A percentile compares a stretch with the other conserved stretches of the same genome.
phyloP scores from a whole-genome alignment of 2,888 invertebrate genomes.

The Agrypnus murinus region DNA sequence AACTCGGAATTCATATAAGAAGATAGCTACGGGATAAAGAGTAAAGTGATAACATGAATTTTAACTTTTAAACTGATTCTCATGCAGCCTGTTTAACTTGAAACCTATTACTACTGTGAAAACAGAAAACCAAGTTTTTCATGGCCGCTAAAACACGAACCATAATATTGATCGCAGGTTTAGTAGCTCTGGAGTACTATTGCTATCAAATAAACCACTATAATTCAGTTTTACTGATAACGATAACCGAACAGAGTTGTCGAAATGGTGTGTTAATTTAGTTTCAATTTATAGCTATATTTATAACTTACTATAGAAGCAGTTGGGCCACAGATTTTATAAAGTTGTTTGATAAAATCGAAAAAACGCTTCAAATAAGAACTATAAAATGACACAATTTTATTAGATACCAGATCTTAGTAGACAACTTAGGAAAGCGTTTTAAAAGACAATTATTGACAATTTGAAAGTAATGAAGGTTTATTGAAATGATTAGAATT shows the following conservation, averaged over 20 bases:
- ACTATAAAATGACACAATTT: too few relatives aligned
- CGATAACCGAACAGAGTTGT: conserved; percentile 26
- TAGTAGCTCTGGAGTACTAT: conserved; percentile 17
- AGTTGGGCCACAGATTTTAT: too few relatives aligned
- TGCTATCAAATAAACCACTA: conserved; percentile 28
- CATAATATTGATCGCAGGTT: conserved; percentile 21
- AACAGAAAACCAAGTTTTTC: conserved; percentile 31
- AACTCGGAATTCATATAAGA: conserved; percentile 3
- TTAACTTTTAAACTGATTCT: conserved; percentile 18
- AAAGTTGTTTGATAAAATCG: too few relatives aligned
- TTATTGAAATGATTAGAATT: too few relatives aligned
- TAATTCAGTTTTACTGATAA: conserved; percentile 28
- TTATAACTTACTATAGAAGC: too few relatives aligned
- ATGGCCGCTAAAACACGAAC: conserved; percentile 22
- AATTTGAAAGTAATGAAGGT: too few relatives aligned
- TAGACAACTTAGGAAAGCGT: too few relatives aligned
- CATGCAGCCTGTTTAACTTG: conserved; percentile 29
- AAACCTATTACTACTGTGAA: conserved; percentile 20
- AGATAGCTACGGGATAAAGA: background rate
- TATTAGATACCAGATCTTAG: too few relatives aligned
- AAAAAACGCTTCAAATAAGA: too few relatives aligned
- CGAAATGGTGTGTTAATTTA: conserved; percentile 9
- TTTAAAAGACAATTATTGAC: too few relatives aligned
- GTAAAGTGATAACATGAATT: conserved; percentile 18
- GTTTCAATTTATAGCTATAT: background rate